Evolutionary conservation across 2,797 vertebrate genomes (phyloP).

Genomic region (Petrocephalus schoutedeni): DNA sequence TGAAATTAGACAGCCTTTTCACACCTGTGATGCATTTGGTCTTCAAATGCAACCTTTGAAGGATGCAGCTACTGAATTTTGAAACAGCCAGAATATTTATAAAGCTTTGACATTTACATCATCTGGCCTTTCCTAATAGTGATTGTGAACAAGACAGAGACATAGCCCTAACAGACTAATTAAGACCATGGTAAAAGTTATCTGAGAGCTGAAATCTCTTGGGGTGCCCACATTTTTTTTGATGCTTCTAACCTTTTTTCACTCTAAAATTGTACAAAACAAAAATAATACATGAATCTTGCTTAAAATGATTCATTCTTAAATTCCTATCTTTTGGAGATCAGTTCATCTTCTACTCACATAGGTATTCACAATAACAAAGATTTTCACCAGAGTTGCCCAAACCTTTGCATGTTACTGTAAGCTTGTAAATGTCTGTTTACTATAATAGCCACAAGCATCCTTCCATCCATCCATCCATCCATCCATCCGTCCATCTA

Average conservation of each 20-base stretch:
- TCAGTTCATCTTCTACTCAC: not conserved
- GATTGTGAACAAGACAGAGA: not conserved
- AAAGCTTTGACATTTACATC: not conserved
- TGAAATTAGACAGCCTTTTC: not conserved
- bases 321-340: not conserved
- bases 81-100: not conserved
- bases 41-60: not conserved
- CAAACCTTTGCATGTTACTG: not conserved
- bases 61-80: not conserved
- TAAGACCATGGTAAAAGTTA: not conserved
- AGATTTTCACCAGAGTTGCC: not conserved
- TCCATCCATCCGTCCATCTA: not conserved
- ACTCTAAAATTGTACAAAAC: not conserved
- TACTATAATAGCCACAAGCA: not conserved
- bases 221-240: not conserved
- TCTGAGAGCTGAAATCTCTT: not conserved
- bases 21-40: not conserved
- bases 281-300: not conserved
- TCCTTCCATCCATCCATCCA: not conserved
- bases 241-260: not conserved
- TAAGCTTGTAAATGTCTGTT: not conserved
- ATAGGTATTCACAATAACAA: not conserved
- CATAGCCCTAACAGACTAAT: not conserved
- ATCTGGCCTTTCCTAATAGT: not conserved
- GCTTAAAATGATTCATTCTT: not conserved